Evolutionary conservation across 2,888 invertebrate genomes (phyloP), one percentile per base, ranked within the genome.

Genomic region (Trilocha varians): DNA sequence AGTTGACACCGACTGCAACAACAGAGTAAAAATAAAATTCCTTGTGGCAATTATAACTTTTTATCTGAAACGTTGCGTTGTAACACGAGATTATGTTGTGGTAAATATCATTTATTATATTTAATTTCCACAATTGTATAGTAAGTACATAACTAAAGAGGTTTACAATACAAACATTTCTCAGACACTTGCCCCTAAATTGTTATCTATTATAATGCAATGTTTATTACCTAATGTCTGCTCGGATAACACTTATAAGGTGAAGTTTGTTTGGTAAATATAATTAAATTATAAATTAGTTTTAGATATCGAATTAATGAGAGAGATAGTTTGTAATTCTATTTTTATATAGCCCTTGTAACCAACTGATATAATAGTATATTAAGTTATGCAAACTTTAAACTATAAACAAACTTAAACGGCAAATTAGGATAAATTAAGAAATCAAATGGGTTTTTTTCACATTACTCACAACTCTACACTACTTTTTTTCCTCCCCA

Each of bases 21-120:
- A 55, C 58, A 49, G 61, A 57, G 62, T 50, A 57, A 70, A 70
- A 70, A 71, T 70, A 71, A 70, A 72, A 61, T 59, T 62, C 49
- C 59, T n/a, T 35, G 55, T 48, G 52, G 65, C 59, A 64, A 62
- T 64, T 63, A 69, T 68, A 70, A 55, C 58, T 60, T 59, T 65
- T 66, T 65, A 64, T 65, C 62, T 51, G 38, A 25, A 43, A 48
- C 49, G 39, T 49, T 49, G 49, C 49, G 39, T 49, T 49, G 49
- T 52, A 53, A 53, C 52, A 45, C 46, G 47, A 53, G 49, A 51
- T 46, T 50, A 40, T 54, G 50, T 53, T 48, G 44, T 55, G 50
- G 48, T 44, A 53, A 51, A 44, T 48, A 47, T 36, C 52, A 43
- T 54, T 44, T 44, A 45, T 40, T 43, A 41, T 32, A 41, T 45